Conservation (phyloP, 2,797 vertebrate species). For the Lateolabrax maculatus region DNA sequence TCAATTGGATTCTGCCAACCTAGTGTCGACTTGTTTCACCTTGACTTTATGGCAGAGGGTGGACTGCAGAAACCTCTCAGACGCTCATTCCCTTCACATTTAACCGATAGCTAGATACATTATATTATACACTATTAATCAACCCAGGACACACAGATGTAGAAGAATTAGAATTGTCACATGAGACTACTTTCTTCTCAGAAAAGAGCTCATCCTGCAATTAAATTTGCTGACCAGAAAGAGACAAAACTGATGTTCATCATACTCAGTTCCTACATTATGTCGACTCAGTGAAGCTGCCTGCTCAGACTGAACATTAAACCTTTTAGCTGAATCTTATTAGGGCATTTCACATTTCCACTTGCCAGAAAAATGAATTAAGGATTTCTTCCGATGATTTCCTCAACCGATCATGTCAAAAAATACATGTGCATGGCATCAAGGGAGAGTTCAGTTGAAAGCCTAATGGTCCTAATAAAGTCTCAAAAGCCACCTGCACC, state of each 20-base stretch:
- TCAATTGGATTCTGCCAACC: constrained; percentile 51
- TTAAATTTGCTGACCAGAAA: constrained; percentile 41
- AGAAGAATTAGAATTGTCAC: constrained; percentile 16
- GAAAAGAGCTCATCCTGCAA: constrained; percentile 24
- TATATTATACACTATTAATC: constrained; percentile 27
- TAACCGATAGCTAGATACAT: neutral
- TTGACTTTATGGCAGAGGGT: constrained; percentile 25
- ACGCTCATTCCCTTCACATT: constrained; percentile 21
- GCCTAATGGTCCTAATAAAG: constrained; percentile 72
- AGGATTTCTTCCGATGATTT: constrained; percentile 47
- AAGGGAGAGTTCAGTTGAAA: constrained; percentile 63
- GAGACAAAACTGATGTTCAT: constrained; percentile 28
- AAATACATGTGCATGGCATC: constrained; percentile 44
- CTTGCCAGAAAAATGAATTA: constrained; percentile 50
- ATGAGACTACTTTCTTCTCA: constrained; percentile 30
- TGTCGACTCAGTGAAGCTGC: constrained; percentile 19
- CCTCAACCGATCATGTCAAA: constrained; percentile 53
- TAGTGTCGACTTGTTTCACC: constrained; percentile 50
- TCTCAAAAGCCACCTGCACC: constrained; percentile 64
- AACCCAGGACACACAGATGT: constrained; percentile 37
- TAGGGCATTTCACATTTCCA: constrained; percentile 53
- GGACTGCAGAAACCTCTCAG: constrained; percentile 12
- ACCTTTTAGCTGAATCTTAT: constrained; percentile 52
- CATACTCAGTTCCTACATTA: constrained; percentile 3
- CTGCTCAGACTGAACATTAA: constrained; percentile 17